These are phyloP conservation scores for Heliconius cydno DNA, from an alignment of 2,888 invertebrate species.

Conservation along the genomic window DNA sequence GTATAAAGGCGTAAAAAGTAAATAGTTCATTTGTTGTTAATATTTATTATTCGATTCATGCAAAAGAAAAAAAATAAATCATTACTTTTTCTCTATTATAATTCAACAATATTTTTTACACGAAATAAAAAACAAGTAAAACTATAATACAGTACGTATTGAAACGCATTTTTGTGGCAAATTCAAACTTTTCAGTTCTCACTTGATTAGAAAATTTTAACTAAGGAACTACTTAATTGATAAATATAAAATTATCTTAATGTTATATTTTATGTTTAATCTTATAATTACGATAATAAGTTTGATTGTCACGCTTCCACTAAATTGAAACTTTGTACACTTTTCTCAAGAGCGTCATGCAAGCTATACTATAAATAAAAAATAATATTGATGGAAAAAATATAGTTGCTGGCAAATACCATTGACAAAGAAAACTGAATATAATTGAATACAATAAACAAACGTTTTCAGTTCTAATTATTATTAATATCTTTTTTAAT, in stretches of 20 bases:
- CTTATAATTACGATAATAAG: background rate
- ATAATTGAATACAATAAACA: background rate
- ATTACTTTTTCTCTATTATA: background rate
- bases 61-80: background rate
- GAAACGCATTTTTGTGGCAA: constrained; percentile 7
- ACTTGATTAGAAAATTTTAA: background rate
- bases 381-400: background rate
- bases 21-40: background rate
- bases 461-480: background rate
- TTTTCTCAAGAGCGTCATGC: background rate
- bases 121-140: background rate
- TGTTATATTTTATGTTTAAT: background rate
- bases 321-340: background rate
- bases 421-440: background rate
- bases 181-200: background rate
- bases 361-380: background rate
- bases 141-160: background rate
- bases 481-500: background rate
- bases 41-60: no score
- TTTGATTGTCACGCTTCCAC: background rate
- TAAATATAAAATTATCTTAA: background rate
- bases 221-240: background rate
- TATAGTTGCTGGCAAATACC: background rate
- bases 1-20: background rate
- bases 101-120: background rate